Base-by-base conservation (phyloP, 2,113 vertebrate species). In the Hystrix cristata region DNA sequence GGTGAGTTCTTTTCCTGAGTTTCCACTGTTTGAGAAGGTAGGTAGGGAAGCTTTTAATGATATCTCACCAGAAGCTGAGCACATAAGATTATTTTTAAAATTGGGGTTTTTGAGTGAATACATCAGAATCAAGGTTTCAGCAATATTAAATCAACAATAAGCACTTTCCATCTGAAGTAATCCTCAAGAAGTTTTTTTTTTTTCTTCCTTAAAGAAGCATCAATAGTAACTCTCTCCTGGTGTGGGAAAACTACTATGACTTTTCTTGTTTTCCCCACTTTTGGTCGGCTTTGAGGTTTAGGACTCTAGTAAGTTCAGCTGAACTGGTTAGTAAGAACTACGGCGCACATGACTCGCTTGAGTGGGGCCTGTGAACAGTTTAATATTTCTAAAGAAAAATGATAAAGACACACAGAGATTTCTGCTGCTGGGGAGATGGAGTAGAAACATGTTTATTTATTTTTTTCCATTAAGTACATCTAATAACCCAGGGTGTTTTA, bases 61-160 rank as follows among this genome's bases (percentile, higher is more conserved):
- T 38, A 64, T 60, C 72, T 72, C 51, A 78, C 71, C 83, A 72
- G 64, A 83, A n/a, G n/a, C 62, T 90, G 93, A 96, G 74, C 51
- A 83, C 46, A 62, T 84, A 83, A 80, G 21, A 76, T 96, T 95
- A 94, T 95, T 97, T 96, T 91, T 94, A 94, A 96, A 96, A 87
- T 51, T 74, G 43, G 43, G 25, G 90, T 95, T 96, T 95, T 95
- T 90, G 67, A 94, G 43, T 87, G 84, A 96, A 74, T 79, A 74
- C 48, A 1, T 2, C 10, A n/a, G 79, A 96, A 90, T n/a, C 2
- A 74, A 93, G 65, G 90, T 16, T 86, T 97, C 84, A 92, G 96
- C 94, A 94, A 46, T 83, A 94, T 92, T 92, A 95, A 69, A 76
- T 92, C 29, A 86, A 91, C 88, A 91, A 86, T 65, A 93, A 93